Percentiles rank a stretch among this genome's conserved stretches.
phyloP scores from a whole-genome alignment of 2,113 vertebrate genomes.

The Cinclus cinclus region DNA sequence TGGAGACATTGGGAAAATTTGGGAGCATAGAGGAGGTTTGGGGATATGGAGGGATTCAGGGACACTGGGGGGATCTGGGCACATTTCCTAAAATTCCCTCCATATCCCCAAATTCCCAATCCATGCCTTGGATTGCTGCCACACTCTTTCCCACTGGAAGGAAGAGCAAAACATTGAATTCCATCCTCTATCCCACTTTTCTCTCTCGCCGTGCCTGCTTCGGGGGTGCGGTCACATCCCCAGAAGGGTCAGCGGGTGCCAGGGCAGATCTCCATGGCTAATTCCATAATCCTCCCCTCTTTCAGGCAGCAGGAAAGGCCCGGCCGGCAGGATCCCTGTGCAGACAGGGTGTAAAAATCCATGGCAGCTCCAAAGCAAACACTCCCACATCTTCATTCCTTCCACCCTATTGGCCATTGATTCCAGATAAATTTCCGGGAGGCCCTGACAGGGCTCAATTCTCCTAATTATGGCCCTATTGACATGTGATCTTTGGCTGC shows the following conservation, averaged over 20 bases:
- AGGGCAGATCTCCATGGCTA: slow-evolving; percentile 57
- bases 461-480: slow-evolving; percentile 77
- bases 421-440: slow-evolving; percentile 73
- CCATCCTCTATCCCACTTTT: neutral
- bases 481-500: slow-evolving; percentile 74
- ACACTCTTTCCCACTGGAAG: neutral
- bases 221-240: neutral
- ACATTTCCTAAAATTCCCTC: neutral
- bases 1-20: too few species aligned
- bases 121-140: neutral
- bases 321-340: neutral
- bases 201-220: neutral
- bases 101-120: neutral
- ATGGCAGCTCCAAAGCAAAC: slow-evolving; percentile 67
- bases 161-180: neutral
- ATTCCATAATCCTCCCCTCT: slow-evolving; percentile 55
- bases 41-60: too few species aligned
- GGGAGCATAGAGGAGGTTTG: neutral
- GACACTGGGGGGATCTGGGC: neutral
- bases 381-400: slow-evolving; percentile 73
- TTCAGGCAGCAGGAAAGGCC: slow-evolving; percentile 63
- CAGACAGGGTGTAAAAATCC: slow-evolving; percentile 53
- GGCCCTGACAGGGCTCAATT: slow-evolving; percentile 67
- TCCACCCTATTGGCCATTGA: slow-evolving; percentile 74
- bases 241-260: slow-evolving; percentile 8